Evolutionary conservation across 2,113 vertebrate genomes (phyloP), one percentile per base, ranked within the genome.

Genomic region (Suricata suricatta): DNA sequence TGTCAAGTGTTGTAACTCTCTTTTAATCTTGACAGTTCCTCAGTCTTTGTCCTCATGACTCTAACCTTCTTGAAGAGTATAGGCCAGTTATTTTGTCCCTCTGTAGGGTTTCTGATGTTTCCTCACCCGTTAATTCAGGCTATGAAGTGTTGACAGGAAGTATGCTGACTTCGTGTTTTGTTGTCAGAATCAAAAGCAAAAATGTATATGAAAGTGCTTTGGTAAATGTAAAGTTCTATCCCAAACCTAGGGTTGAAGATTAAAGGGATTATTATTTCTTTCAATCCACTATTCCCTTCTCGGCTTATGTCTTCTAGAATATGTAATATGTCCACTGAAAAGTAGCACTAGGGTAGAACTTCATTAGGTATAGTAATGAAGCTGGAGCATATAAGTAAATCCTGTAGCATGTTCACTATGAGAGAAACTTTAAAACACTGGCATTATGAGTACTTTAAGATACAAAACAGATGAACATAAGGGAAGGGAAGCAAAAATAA

Each of bases 191-290:
- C 64, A 85, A 89, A 92, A 81, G 13, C 31, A 92, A 80, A 44
- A 64, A 80, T 50, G 16, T 79, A 19, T 60, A 72, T 47, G 16
- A 92, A 94, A 50, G 23, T 80, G 25, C 16, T 95, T 82, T 95
- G 50, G 68, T 93, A 84, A 97, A 81, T 68, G 33, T 88, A 60
- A 96, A 74, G 41, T 60, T 96, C n/a, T 88, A 88, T 13, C 33
- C 16, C 27, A 71, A 92, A 50, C 2, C 15, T 52, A 80, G 8
- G 2, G 44, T 47, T 89, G 27, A 84, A 35, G 19, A 81, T 81
- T 74, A 80, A 88, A 85, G 64, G 63, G 52, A 72, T 85, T 64
- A 44, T 52, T 64, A 52, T 6, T 52, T 11, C 21, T 60, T 84
- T 76, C 50, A 83, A 50, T 35, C 13, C n/a, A 19, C 29, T 29